These are phyloP conservation scores for Aphaenogaster floridana DNA, from an alignment of 1,140 invertebrate genomes.

Conservation along the genomic window DNA sequence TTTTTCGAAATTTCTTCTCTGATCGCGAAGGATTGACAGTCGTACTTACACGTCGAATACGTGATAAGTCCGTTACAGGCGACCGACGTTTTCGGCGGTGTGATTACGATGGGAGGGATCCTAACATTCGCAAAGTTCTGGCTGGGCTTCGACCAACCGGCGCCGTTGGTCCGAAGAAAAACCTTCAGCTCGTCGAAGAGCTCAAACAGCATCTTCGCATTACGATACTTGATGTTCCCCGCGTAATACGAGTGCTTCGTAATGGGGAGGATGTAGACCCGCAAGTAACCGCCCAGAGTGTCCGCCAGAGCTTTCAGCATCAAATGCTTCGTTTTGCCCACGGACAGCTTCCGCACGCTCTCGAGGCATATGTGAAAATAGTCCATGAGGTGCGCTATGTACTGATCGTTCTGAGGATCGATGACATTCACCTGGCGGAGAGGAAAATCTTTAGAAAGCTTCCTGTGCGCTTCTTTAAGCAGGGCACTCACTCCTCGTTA, in stretches of 20 bases:
- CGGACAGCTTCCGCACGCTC: conserved; percentile 82
- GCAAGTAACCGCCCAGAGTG: conserved; percentile 87
- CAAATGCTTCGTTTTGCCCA: conserved; percentile 84
- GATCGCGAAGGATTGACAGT: neutral
- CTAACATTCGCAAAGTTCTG: conserved; percentile 80
- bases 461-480: neutral
- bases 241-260: conserved; percentile 88
- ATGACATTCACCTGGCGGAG: conserved; percentile 74
- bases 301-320: conserved; percentile 88
- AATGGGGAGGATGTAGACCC: conserved; percentile 87
- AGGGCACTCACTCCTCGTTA: conserved; percentile 5
- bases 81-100: conserved; percentile 68
- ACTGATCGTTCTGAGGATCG: conserved; percentile 78
- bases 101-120: conserved; percentile 75
- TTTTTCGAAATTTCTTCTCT: conserved; percentile 26
- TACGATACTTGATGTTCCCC: conserved; percentile 87
- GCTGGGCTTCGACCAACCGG: conserved; percentile 87
- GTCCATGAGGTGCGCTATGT: conserved; percentile 82
- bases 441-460: conserved; percentile 18
- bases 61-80: conserved; percentile 78
- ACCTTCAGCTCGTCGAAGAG: conserved; percentile 87
- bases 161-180: conserved; percentile 87
- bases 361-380: conserved; percentile 87
- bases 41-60: conserved; percentile 73
- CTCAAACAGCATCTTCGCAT: conserved; percentile 86